phyloP scores from a whole-genome alignment of 2,888 invertebrate genomes.

The Thymelicus lineola region DNA sequence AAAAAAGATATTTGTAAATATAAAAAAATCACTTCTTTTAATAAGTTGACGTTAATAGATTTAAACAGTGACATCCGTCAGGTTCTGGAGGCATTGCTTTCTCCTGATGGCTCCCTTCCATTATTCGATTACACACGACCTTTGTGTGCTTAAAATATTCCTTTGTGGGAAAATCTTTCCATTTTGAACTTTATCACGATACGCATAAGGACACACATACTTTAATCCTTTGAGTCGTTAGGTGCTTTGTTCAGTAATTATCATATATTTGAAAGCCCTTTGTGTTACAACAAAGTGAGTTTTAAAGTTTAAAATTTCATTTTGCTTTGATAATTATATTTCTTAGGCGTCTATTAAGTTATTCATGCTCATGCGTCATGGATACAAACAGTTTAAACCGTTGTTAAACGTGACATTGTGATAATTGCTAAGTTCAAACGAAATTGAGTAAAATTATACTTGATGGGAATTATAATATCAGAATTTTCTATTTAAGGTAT shows the following conservation, averaged over 20 bases:
- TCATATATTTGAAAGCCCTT: slow-evolving; percentile 54
- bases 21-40: too few relatives aligned
- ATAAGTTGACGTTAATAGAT: not conserved
- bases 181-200: slow-evolving; percentile 14
- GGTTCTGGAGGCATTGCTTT: not conserved
- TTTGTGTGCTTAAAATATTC: slow-evolving; percentile 22
- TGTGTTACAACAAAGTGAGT: slow-evolving; percentile 53
- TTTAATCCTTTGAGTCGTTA: slow-evolving; percentile 30
- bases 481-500: too few relatives aligned
- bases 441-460: too few relatives aligned
- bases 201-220: slow-evolving; percentile 2
- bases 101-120: not conserved
- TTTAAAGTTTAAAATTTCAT: slow-evolving; percentile 50
- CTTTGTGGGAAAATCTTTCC: not conserved
- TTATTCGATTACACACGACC: slow-evolving; percentile 18
- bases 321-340: slow-evolving; percentile 31
- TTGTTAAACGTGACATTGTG: too few relatives aligned
- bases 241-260: slow-evolving; percentile 52
- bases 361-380: slow-evolving; percentile 11
- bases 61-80: not conserved
- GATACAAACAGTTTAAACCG: not conserved
- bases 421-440: too few relatives aligned
- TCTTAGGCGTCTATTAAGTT: slow-evolving; percentile 23
- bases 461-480: too few relatives aligned
- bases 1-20: too few relatives aligned